Conservation (phyloP, 2,797 vertebrate genomes). For the Fistularia commersonii region DNA sequence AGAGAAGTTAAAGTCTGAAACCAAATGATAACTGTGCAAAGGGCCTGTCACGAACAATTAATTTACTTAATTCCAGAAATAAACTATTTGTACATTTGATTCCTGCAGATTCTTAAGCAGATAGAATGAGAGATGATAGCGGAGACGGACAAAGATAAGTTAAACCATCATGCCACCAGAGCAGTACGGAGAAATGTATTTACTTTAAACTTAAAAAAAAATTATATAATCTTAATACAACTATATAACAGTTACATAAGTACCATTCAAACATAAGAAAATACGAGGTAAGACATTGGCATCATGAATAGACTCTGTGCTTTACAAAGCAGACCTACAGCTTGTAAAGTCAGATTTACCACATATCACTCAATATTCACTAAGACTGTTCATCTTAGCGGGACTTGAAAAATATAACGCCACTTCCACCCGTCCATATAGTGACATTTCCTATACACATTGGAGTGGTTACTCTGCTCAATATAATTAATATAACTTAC, state of each 20-base stretch:
- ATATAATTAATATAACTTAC: no score
- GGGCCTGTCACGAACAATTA: not conserved
- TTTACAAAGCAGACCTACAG: conserved; percentile 1
- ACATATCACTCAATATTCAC: conserved; percentile 2
- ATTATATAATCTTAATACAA: conserved; percentile 51
- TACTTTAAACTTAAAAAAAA: conserved; percentile 9
- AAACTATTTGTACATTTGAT: conserved; percentile 2
- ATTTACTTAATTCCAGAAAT: conserved; percentile 6
- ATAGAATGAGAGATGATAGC: not conserved
- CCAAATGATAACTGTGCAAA: conserved; percentile 2
- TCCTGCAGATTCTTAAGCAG: conserved; percentile 1
- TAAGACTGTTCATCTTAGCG: not conserved
- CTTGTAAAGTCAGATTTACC: conserved; percentile 2
- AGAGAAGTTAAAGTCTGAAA: no score
- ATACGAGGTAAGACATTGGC: conserved; percentile 5
- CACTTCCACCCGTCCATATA: not conserved
- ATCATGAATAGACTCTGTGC: conserved; percentile 16
- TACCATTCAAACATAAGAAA: not conserved
- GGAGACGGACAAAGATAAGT: not conserved
- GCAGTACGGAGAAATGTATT: not conserved
- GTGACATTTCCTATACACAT: not conserved
- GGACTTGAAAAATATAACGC: not conserved
- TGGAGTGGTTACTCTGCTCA: no score
- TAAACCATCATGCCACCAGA: not conserved
- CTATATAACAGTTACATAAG: conserved; percentile 50